Conservation (phyloP, 2,113 vertebrate species). For the Theristicus caerulescens region DNA sequence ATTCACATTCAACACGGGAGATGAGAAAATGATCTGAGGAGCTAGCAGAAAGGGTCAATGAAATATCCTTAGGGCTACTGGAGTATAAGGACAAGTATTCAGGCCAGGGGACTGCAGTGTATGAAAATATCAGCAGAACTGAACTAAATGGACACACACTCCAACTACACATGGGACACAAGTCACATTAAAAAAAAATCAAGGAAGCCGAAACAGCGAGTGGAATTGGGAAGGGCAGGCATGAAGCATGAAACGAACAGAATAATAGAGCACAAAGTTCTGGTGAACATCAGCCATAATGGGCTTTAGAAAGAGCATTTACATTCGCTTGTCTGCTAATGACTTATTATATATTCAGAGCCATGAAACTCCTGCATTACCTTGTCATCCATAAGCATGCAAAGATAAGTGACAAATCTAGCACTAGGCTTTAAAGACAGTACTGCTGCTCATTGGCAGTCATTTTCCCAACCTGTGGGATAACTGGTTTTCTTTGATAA, state of each 20-base stretch:
- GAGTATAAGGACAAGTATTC: conserved; percentile 35
- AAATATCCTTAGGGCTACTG: conserved; percentile 29
- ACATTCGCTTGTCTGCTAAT: background rate
- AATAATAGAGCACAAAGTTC: conserved; percentile 35
- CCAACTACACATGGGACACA: conserved; percentile 8
- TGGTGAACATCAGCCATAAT: conserved; percentile 6
- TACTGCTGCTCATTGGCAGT: background rate
- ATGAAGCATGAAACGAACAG: background rate
- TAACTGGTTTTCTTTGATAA: background rate
- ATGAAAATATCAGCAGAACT: background rate
- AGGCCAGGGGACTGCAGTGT: background rate
- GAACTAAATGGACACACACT: background rate
- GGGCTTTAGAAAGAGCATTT: conserved; percentile 17
- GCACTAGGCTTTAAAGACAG: background rate
- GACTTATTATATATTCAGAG: conserved; percentile 30
- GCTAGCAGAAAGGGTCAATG: conserved; percentile 26
- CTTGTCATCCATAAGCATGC: background rate
- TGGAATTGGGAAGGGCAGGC: background rate
- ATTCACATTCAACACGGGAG: background rate
- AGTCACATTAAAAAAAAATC: conserved; percentile 12
- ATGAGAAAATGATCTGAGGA: conserved; percentile 45
- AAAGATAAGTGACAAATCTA: background rate
- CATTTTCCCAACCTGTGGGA: background rate
- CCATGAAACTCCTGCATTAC: background rate
- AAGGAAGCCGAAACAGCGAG: background rate